phyloP scores from a whole-genome alignment of 2,888 invertebrate species.

The Aromia moschata region DNA sequence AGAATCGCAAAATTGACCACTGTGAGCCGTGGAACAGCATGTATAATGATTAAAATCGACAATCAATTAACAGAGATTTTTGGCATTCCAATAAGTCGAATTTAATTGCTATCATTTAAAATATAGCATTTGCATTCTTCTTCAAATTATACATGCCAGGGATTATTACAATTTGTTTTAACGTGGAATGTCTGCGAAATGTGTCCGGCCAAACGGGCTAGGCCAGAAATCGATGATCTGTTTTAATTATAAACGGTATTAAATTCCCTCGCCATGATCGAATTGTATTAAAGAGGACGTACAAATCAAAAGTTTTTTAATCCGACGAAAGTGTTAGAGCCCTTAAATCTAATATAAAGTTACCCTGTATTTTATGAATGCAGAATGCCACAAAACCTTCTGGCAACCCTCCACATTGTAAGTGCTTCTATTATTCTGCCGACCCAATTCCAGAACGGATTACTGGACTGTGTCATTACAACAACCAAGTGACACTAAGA shows the following conservation, averaged over 20 bases:
- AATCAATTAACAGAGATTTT: too few species aligned
- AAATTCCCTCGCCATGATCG: background rate
- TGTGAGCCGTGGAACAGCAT: too few species aligned
- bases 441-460: constrained; percentile 41
- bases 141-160: too few species aligned
- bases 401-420: constrained; percentile 38
- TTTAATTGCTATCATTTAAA: too few species aligned
- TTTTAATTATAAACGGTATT: background rate
- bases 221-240: background rate
- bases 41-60: too few species aligned
- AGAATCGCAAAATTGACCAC: too few species aligned
- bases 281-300: background rate
- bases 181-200: too few species aligned
- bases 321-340: constrained; percentile 16
- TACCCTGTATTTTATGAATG: constrained; percentile 30
- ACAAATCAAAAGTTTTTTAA: constrained; percentile 26
- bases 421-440: constrained; percentile 36
- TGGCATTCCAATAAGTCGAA: too few species aligned
- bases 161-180: too few species aligned
- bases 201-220: background rate
- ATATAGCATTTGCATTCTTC: too few species aligned
- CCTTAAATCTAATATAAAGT: constrained; percentile 24
- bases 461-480: constrained; percentile 35
- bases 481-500: constrained; percentile 15
- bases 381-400: constrained; percentile 34